Evolutionary conservation across 2,113 vertebrate species (phyloP).

Genomic region (Clinocottus analis): DNA sequence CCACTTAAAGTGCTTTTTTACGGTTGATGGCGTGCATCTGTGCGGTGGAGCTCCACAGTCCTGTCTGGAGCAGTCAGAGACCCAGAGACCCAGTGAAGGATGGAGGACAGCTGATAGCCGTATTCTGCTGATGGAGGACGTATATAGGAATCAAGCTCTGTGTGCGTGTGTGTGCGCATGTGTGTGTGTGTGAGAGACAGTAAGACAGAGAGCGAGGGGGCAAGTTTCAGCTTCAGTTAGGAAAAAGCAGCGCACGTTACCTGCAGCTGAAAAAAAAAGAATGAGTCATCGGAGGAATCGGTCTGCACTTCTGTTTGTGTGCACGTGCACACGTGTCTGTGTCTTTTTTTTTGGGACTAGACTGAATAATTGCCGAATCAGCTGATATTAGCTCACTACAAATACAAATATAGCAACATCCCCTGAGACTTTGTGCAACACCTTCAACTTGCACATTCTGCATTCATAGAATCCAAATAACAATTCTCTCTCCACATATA

Average conservation of each 20-base stretch:
- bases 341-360: neutral
- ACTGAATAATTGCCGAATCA: neutral
- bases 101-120: conserved; percentile 31
- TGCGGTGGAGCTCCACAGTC: conserved; percentile 23
- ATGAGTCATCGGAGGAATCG: conserved; percentile 13
- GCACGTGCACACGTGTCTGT: neutral
- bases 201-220: too few species aligned
- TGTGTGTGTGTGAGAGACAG: conserved; percentile 6
- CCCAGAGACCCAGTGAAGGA: conserved; percentile 33
- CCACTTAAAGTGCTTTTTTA: conserved; percentile 45
- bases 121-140: conserved; percentile 1
- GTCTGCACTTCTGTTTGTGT: neutral
- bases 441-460: neutral
- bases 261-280: conserved; percentile 20
- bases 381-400: neutral
- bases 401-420: neutral
- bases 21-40: conserved; percentile 35
- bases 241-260: neutral
- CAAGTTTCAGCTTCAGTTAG: neutral
- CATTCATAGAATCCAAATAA: neutral
- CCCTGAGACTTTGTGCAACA: neutral
- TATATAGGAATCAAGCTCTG: neutral
- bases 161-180: conserved; percentile 3
- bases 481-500: too few species aligned
- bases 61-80: conserved; percentile 27